Conservation (phyloP, 2,888 invertebrate species). For the Hermaeophaga mercurialis region DNA sequence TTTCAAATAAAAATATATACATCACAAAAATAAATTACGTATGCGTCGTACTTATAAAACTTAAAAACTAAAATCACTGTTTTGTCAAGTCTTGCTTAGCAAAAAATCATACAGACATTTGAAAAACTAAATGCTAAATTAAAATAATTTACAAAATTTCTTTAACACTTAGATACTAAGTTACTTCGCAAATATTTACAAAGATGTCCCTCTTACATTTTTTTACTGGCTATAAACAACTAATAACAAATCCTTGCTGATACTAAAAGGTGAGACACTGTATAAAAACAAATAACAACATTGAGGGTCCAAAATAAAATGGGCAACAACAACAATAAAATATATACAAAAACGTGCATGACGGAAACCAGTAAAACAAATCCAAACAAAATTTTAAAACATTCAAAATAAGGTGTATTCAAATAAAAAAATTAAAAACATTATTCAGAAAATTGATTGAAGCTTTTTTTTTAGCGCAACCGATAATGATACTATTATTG, state of each 20-base stretch:
- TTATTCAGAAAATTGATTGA: too few species aligned
- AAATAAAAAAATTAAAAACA: conserved; percentile 6
- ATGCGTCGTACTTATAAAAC: conserved; percentile 47
- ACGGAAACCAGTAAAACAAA: conserved; percentile 54
- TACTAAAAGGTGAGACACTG: conserved; percentile 37
- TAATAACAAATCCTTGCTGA: conserved; percentile 31
- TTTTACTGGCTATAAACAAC: conserved; percentile 36
- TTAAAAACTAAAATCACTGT: conserved; percentile 56
- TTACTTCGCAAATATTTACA: conserved; percentile 52
- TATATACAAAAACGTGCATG: conserved; percentile 40
- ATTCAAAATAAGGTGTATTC: conserved; percentile 2
- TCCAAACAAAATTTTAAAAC: conserved; percentile 37
- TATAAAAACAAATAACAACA: conserved; percentile 36
- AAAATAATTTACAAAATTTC: conserved; percentile 50
- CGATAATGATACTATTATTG: neutral
- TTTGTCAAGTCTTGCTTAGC: conserved; percentile 55
- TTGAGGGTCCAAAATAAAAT: conserved; percentile 42
- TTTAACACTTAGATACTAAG: conserved; percentile 48
- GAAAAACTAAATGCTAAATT: conserved; percentile 44
- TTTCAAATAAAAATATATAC: conserved; percentile 52
- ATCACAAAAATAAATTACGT: conserved; percentile 56
- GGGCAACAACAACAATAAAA: conserved; percentile 35
- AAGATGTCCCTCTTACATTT: conserved; percentile 53
- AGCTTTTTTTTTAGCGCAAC: neutral
- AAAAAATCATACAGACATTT: conserved; percentile 46